Evolutionary conservation across 2,888 invertebrate species (phyloP).

Genomic region (Tachystola acroxantha): DNA sequence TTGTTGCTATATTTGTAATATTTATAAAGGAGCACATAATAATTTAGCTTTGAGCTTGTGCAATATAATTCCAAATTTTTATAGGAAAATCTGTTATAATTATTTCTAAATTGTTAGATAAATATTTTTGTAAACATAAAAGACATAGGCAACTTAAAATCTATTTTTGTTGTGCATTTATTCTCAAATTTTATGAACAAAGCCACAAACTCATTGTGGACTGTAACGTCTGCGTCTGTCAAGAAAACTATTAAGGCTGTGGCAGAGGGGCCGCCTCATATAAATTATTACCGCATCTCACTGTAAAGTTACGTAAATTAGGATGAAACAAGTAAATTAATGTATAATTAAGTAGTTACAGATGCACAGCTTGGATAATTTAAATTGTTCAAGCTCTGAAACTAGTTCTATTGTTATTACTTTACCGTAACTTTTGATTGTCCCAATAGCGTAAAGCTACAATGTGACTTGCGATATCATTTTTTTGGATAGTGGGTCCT

Average conservation of each 20-base stretch:
- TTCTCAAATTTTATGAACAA: constrained; percentile 63
- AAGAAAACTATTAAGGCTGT: constrained; percentile 39
- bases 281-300: too few relatives aligned
- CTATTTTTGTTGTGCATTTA: constrained; percentile 77
- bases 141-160: constrained; percentile 74
- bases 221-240: constrained; percentile 63
- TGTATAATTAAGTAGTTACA: too few relatives aligned
- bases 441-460: too few relatives aligned
- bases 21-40: constrained; percentile 59
- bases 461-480: too few relatives aligned
- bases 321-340: too few relatives aligned
- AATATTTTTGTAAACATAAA: constrained; percentile 73
- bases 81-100: constrained; percentile 65
- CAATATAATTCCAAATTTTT: constrained; percentile 77
- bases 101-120: constrained; percentile 75
- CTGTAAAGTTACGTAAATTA: too few relatives aligned
- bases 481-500: too few relatives aligned
- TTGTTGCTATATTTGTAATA: constrained; percentile 70
- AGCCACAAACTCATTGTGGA: constrained; percentile 70
- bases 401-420: too few relatives aligned
- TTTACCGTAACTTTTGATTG: too few relatives aligned
- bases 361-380: too few relatives aligned
- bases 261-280: too few relatives aligned
- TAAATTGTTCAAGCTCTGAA: too few relatives aligned
- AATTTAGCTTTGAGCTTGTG: constrained; percentile 72